Conservation (phyloP, 2,113 vertebrate species). For the Genyomyrus donnyi region DNA sequence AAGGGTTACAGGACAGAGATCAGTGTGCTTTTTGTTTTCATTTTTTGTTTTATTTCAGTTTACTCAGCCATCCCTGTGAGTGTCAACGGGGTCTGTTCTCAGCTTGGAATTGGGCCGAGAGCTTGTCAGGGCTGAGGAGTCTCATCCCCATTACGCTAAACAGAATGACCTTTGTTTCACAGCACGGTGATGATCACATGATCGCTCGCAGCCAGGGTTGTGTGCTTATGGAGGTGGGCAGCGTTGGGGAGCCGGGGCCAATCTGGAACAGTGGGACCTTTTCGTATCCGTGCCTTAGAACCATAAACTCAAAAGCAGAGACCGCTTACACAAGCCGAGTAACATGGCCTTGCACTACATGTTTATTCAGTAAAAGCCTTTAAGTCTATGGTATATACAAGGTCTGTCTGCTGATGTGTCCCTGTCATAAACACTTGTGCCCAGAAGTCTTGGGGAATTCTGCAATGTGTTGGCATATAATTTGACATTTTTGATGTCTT, state of each 20-base stretch:
- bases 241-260: background rate
- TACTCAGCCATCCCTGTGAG: background rate
- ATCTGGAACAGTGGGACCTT: background rate
- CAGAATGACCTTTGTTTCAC: background rate
- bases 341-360: slow-evolving; percentile 12
- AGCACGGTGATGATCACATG: background rate
- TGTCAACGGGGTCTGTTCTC: background rate
- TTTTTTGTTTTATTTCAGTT: background rate
- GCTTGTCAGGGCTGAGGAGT: background rate
- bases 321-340: slow-evolving; percentile 8
- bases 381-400: background rate
- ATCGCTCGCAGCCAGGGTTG: background rate
- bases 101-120: background rate
- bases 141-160: background rate
- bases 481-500: background rate
- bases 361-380: background rate
- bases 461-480: background rate
- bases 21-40: background rate
- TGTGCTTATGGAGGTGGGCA: background rate
- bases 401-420: background rate
- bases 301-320: background rate
- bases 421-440: background rate
- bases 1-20: background rate
- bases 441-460: background rate
- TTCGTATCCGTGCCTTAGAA: background rate